Evolutionary conservation across 2,797 vertebrate species (phyloP).

Genomic region (Vultur gryphus): DNA sequence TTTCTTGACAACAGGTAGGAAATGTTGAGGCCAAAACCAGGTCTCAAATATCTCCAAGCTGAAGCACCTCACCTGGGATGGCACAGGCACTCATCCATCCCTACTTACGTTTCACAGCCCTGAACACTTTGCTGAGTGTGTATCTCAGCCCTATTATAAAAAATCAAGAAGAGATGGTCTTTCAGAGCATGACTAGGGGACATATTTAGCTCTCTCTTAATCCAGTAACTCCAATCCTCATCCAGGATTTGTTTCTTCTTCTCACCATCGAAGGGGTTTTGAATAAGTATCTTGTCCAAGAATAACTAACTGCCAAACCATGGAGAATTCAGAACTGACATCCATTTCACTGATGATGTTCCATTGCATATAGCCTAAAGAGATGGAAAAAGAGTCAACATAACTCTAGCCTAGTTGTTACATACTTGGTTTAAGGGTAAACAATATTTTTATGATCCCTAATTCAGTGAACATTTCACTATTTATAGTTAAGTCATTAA

Average conservation of each 20-base stretch:
- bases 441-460: neutral
- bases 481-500: neutral
- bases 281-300: neutral
- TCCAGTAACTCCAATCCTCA: neutral
- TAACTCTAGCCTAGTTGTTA: neutral
- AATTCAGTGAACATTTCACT: neutral
- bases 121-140: neutral
- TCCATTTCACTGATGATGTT: neutral
- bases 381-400: neutral
- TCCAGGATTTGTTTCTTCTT: neutral
- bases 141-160: neutral
- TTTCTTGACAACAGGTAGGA: neutral
- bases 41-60: neutral
- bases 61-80: neutral
- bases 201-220: neutral
- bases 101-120: neutral
- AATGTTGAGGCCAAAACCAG: neutral
- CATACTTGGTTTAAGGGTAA: neutral
- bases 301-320: neutral
- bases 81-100: neutral
- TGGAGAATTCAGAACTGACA: neutral
- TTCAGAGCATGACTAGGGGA: neutral
- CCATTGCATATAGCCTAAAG: neutral
- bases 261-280: neutral
- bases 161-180: neutral